A percentile compares a stretch with the other conserved stretches of the same genome.
Conservation (phyloP, 1,140 invertebrate genomes). For the Pemphigus obesinymphae region DNA sequence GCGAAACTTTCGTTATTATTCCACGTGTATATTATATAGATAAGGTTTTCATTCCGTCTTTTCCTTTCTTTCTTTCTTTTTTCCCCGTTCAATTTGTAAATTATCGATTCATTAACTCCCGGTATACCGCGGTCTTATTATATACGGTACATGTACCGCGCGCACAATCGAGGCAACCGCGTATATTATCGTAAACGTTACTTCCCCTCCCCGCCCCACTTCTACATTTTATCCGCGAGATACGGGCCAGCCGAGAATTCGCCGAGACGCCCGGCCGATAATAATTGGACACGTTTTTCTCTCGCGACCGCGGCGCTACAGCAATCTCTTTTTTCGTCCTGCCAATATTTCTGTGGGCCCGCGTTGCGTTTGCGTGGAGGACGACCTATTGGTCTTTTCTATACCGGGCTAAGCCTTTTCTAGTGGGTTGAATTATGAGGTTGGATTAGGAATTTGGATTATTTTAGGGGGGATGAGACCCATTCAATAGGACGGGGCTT, state of each 20-base stretch:
- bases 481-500: no score
- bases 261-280: neutral
- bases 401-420: no score
- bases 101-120: neutral
- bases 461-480: no score
- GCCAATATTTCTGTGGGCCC: neutral
- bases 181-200: neutral
- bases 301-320: neutral
- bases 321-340: neutral
- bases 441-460: no score
- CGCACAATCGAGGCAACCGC: neutral
- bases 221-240: neutral
- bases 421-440: no score
- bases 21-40: no score
- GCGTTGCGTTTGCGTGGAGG: neutral
- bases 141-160: neutral
- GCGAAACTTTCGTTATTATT: neutral
- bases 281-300: conserved; percentile 24
- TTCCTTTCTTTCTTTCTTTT: neutral
- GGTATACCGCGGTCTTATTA: neutral
- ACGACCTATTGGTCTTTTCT: no score
- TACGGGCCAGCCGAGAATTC: neutral
- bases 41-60: neutral
- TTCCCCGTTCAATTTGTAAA: neutral
- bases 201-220: no score